Conservation (phyloP, 2,113 vertebrate species). For the Neomonachus schauinslandi region DNA sequence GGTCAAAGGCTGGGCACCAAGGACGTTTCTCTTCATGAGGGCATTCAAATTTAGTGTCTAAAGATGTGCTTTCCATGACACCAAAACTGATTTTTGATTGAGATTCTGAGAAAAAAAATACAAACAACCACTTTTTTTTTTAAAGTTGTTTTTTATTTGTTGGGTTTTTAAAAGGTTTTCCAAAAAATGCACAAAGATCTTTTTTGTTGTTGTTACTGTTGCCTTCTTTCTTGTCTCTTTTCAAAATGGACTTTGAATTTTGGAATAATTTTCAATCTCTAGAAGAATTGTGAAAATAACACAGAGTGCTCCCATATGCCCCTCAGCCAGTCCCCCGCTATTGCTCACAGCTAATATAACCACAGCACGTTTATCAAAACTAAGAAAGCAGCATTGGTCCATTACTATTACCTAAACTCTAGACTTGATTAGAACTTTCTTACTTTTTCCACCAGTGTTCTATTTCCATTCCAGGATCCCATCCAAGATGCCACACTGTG, state of each 20-base stretch:
- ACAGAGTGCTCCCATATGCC: not conserved
- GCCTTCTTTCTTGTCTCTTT: not conserved
- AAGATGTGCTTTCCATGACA: not conserved
- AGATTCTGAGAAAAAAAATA: not conserved
- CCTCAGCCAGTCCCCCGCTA: not conserved
- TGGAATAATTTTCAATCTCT: not conserved
- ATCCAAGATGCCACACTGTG: not conserved
- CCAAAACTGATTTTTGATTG: not conserved
- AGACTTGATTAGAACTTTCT: not conserved
- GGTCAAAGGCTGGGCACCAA: not conserved
- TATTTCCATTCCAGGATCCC: not conserved
- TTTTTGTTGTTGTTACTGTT: not conserved
- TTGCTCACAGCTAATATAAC: not conserved
- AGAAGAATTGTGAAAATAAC: not conserved
- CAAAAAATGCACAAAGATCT: not conserved
- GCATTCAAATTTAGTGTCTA: not conserved
- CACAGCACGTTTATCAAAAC: accelerated
- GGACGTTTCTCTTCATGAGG: not conserved
- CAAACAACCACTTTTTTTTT: not conserved
- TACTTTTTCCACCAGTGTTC: not conserved
- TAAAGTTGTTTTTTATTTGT: not conserved
- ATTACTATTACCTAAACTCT: not conserved
- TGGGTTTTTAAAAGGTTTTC: not conserved
- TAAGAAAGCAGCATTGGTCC: not conserved
- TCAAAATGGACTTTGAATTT: not conserved